Percentiles rank a stretch among this genome's conserved stretches.
Evolutionary conservation across 2,797 vertebrate species (phyloP).

Genomic region (Poliocrania exsul): DNA sequence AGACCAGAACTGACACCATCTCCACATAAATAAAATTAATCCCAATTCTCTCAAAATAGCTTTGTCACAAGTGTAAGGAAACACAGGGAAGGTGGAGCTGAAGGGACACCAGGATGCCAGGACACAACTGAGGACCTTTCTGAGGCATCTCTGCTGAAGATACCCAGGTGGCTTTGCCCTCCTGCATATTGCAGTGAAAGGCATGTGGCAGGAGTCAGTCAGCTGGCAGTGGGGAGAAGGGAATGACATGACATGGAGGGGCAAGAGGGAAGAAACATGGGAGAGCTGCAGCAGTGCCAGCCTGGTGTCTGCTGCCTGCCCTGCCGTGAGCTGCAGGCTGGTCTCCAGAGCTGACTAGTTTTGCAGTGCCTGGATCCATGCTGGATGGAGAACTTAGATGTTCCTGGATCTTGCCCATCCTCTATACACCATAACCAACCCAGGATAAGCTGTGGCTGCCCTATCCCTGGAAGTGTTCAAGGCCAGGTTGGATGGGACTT

Average conservation of each 20-base stretch:
- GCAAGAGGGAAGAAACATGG: rapidly evolving
- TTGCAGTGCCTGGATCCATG: neutral
- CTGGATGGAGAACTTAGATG: neutral
- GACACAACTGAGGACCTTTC: neutral
- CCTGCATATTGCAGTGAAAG: neutral
- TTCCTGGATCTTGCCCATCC: neutral
- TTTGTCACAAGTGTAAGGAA: neutral
- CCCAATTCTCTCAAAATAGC: neutral
- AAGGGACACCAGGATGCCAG: neutral
- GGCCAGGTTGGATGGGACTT: neutral
- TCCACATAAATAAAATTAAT: neutral
- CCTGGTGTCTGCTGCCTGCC: neutral
- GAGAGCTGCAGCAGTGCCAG: neutral
- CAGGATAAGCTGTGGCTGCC: neutral
- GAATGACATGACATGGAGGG: neutral
- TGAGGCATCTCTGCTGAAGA: neutral
- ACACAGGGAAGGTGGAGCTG: neutral
- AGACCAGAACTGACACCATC: neutral
- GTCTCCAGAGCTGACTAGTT: neutral
- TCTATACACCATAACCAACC: neutral
- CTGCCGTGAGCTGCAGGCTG: neutral
- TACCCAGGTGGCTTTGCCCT: neutral
- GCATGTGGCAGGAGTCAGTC: neutral
- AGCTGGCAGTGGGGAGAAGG: neutral
- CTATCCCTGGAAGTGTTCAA: neutral